Evolutionary conservation across 1,140 invertebrate genomes (phyloP), one percentile per base, ranked within the genome.

Genomic region (Caligus rogercresseyi): DNA sequence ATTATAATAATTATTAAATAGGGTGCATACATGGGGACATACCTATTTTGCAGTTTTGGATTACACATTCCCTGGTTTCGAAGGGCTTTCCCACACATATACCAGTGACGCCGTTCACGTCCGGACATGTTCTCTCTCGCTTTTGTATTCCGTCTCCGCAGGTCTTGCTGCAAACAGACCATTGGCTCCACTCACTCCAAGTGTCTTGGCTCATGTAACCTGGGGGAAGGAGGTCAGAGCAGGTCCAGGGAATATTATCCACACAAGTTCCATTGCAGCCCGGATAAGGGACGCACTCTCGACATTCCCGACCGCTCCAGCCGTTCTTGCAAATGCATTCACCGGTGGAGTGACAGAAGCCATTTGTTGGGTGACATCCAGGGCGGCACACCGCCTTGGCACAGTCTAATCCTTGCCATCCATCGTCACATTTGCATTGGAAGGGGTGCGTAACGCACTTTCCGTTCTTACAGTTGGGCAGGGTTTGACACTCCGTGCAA

Each of bases 361-460:
- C 71, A 64, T 72, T 67, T 11, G 31, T 43, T 7, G 31, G 31
- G 25, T 68, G 63, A 53, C 71, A 72, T 19, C 71, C 71, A 15
- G 71, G 71, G 19, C 72, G 26, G 83, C 85, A 71, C 66, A 86
- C 81, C 69, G 87, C 89, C 43, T 86, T 80, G 63, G 82, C 79
- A 70, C 87, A 89, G 2, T 79, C 84, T 25, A 81, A 78, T 7
- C 87, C 87, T 19, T 84, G 76, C 84, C 86, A 90, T 13, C 87
- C 87, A 7, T 89, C 73, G 23, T 85, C 79, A 71, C 87, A 90
- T 67, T 83, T 79, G 67, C 16, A 62, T 23, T 60, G 43, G 73
- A 74, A 77, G 0, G 76, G 76, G 20, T 70, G 26, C 0, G 24
- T 55, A n/a, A 43, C 7, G 65, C 71, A 72, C 53, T 57, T 67